These are phyloP conservation scores for Microctenopoma lineatum DNA, from an alignment of 2,797 vertebrate genomes.

Conservation along the genomic window DNA sequence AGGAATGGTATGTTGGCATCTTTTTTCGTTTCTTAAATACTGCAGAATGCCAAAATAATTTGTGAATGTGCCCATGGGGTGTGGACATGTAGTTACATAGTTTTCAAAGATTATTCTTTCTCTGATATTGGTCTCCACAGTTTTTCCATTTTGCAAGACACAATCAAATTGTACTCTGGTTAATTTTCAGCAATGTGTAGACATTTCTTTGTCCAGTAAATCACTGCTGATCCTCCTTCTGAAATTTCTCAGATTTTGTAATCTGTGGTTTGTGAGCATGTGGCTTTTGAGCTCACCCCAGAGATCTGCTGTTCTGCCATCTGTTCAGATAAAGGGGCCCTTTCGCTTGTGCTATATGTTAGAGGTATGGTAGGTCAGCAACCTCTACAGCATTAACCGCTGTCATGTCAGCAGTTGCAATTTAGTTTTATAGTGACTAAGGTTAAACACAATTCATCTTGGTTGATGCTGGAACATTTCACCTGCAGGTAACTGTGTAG, in stretches of 20 bases:
- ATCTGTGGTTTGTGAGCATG: slow-evolving; percentile 32
- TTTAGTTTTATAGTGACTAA: slow-evolving; percentile 45
- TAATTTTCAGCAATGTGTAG: slow-evolving; percentile 21
- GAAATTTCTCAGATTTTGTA: slow-evolving; percentile 48
- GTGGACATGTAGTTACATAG: slow-evolving; percentile 6
- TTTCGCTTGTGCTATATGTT: slow-evolving; percentile 53
- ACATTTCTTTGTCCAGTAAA: slow-evolving; percentile 34
- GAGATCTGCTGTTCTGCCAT: slow-evolving; percentile 53
- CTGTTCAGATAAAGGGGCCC: slow-evolving; percentile 51
- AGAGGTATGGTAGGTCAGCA: slow-evolving; percentile 44
- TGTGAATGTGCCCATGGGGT: slow-evolving; percentile 5
- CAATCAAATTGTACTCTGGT: slow-evolving; percentile 4
- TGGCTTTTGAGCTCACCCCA: slow-evolving; percentile 44
- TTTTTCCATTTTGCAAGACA: slow-evolving; percentile 17
- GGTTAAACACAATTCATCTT: slow-evolving; percentile 36
- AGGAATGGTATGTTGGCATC: slow-evolving; percentile 58
- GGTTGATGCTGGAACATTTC: slow-evolving; percentile 30
- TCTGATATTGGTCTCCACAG: slow-evolving; percentile 20
- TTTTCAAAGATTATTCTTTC: background rate
- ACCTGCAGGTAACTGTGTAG: background rate
- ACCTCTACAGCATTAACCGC: slow-evolving; percentile 42
- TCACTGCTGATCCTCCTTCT: slow-evolving; percentile 30
- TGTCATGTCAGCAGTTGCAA: slow-evolving; percentile 53
- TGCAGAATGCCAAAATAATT: slow-evolving; percentile 47
- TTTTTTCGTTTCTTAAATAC: slow-evolving; percentile 22